Evolutionary conservation across 2,888 invertebrate species (phyloP), one percentile per base, ranked within the genome.

Genomic region (Hecatera dysodea): DNA sequence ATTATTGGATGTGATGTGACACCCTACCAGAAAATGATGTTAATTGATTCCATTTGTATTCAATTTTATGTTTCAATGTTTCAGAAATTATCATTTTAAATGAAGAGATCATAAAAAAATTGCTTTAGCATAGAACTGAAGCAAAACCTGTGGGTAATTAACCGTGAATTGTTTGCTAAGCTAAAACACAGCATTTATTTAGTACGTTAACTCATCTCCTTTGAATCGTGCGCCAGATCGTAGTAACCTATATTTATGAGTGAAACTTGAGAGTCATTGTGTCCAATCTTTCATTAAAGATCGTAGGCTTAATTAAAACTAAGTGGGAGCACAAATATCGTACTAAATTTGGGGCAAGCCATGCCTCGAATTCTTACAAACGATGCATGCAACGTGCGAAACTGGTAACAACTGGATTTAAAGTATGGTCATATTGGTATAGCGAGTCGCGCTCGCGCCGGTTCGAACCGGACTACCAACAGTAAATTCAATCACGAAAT

Each of bases 351-450:
- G 83, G 87, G 77, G 68, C 85, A 83, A 67, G 68, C 80, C 73
- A 73, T 84, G 72, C 75, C 86, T 85, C 79, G 81, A 87, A 86
- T 88, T 86, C 78, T 78, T 82, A 75, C 70, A 80, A 71, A 67
- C 68, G 74, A 76, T 71, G 65, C 72, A 66, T 75, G 73, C 70
- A 64, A 62, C 68, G 36, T 64, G 75, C 66, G 33, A 72, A 88
- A 89, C 91, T 86, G 86, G 90, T 83, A 71, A 61, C n/a, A 88
- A 89, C 90, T 82, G 87, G 90, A 86, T 85, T 81, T 76, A 79
- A 85, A 86, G 83, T 88, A 84, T 87, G 80, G 75, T 75, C 79
- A 76, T 78, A 81, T 84, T 87, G 81, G 77, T 74, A 79, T 59
- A 71, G 22, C 39, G 11, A 61, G 6, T 67, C 44, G 44, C 29